Evolutionary conservation across 2,888 invertebrate genomes (phyloP).

Genomic region (Drosophila mulleri): DNA sequence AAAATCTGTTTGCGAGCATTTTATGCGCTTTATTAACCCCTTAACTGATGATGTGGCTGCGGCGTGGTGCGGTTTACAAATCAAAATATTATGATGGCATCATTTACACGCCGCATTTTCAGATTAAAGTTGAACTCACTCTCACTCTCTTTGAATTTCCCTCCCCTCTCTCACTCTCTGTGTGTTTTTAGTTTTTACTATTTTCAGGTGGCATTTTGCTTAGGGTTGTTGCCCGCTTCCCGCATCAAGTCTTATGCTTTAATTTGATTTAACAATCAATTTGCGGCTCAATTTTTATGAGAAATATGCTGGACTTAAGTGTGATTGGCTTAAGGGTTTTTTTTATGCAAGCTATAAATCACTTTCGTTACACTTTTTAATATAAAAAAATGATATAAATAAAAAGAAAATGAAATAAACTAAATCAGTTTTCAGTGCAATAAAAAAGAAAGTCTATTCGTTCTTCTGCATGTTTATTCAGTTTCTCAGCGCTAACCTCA

Average conservation of each 20-base stretch:
- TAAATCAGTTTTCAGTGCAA: not conserved
- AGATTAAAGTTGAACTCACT: conserved; percentile 70
- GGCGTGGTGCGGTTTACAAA: conserved; percentile 53
- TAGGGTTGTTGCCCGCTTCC: conserved; percentile 10
- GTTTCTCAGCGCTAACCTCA: not conserved
- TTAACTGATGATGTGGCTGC: conserved; percentile 70
- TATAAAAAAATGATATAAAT: not conserved
- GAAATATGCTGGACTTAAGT: conserved; percentile 12
- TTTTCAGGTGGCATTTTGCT: conserved; percentile 8
- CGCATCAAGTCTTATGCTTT: conserved; percentile 57
- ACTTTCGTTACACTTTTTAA: not conserved
- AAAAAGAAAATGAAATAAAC: not conserved
- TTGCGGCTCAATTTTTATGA: conserved; percentile 25
- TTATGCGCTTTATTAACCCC: conserved; percentile 79
- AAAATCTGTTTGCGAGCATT: conserved; percentile 58
- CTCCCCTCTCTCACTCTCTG: no score
- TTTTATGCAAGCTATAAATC: not conserved
- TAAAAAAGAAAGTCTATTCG: not conserved
- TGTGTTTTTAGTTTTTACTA: conserved; percentile 27
- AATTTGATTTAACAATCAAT: conserved; percentile 56
- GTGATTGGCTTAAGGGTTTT: conserved; percentile 15
- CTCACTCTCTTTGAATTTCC: not conserved
- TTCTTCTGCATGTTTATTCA: not conserved
- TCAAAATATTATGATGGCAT: conserved; percentile 83
- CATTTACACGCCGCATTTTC: conserved; percentile 82